Conservation (phyloP, 2,797 vertebrate genomes). For the Philypnodon macrostomus region DNA sequence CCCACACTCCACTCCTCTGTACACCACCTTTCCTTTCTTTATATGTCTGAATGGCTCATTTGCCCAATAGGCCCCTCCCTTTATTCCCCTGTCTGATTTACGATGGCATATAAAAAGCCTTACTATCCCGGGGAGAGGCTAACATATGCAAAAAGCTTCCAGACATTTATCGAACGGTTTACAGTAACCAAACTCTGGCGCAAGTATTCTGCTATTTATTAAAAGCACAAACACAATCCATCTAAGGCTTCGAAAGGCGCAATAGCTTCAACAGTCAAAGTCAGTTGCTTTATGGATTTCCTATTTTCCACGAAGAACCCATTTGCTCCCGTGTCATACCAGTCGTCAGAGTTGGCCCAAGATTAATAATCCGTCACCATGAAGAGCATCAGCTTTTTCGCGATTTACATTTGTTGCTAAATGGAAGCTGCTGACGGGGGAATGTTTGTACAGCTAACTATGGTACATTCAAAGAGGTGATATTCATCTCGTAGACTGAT, state of each 20-base stretch:
- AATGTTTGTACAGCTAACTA: neutral
- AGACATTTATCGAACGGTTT: conserved; percentile 55
- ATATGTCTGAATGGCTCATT: conserved; percentile 39
- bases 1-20: conserved; percentile 3
- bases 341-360: neutral
- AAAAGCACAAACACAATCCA: conserved; percentile 3
- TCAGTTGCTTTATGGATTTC: conserved; percentile 2
- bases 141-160: conserved; percentile 58
- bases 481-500: neutral
- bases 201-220: conserved; percentile 17
- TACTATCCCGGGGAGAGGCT: conserved; percentile 46
- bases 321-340: conserved; percentile 9
- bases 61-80: conserved; percentile 50
- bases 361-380: neutral
- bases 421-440: neutral
- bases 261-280: neutral
- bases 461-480: neutral
- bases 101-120: conserved; percentile 46
- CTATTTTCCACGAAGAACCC: neutral
- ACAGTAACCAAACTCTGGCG: conserved; percentile 27
- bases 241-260: conserved; percentile 5
- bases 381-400: neutral
- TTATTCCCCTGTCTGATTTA: conserved; percentile 59
- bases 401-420: conserved; percentile 1
- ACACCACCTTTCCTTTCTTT: conserved; percentile 6